A percentile compares a stretch with the other conserved stretches of the same genome.
Conservation (phyloP, 2,797 vertebrate species). For the Pristis pectinata region DNA sequence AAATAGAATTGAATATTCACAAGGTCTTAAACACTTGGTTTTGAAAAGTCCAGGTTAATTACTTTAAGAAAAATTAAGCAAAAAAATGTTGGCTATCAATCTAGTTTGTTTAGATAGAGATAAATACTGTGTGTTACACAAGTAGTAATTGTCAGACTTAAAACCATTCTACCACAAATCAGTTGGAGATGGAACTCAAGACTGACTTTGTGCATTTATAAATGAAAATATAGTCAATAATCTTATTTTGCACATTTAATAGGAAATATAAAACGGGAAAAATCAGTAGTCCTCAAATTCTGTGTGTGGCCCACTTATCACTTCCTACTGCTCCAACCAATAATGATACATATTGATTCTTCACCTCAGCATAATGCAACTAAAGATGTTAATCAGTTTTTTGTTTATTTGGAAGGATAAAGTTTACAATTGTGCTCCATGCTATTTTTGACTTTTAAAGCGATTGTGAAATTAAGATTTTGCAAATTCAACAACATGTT, state of each 20-base stretch:
- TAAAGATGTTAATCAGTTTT: not conserved
- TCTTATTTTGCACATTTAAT: not conserved
- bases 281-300: not conserved
- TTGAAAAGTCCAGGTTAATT: not conserved
- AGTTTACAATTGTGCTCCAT: not conserved
- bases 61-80: not conserved
- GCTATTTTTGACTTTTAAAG: not conserved
- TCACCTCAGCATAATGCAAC: not conserved
- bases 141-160: no score
- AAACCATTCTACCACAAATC: not conserved
- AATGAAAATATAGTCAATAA: not conserved
- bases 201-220: not conserved
- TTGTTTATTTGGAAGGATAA: not conserved
- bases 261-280: not conserved
- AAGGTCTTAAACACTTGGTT: not conserved
- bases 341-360: not conserved
- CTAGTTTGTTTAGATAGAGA: not conserved
- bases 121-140: not conserved
- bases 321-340: not conserved
- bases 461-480: not conserved
- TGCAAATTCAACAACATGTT: not conserved
- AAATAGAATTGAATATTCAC: not conserved
- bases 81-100: not conserved
- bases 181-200: not conserved
- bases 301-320: not conserved